Base-by-base conservation (phyloP, 2,888 invertebrate genomes). In the Lottia gigantea region DNA sequence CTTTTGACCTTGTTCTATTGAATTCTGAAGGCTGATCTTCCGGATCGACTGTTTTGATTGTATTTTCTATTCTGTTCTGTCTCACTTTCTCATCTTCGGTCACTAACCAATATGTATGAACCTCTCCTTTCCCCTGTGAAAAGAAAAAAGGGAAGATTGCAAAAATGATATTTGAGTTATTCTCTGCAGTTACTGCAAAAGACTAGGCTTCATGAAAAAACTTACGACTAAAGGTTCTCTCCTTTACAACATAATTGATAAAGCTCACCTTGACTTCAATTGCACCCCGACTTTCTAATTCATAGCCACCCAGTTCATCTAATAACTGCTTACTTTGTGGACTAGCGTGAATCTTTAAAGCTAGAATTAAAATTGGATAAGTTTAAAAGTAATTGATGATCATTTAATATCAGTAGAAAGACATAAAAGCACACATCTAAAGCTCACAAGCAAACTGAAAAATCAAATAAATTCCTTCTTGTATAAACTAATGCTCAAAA, bases 321-420 rank as follows among this genome's bases (percentile, higher is more conserved):
- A 90, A 76, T 0, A 90, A 66, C 3, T 73, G 74, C 49, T 87
- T 86, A 31, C 86, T 85, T 4, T 80, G 75, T 16, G 79, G 72
- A 66, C 88, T 88, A 40, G 88, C 82, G 72, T 90, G 89, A 47
- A 90, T 88, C 70, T 82, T 86, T 69, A 88, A 78, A 16, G 88
- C 88, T 89, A 70, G 23, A 78, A 75, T 16, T 46, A 65, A 49
- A 63, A 46, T 23, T 6, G 40, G 40, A 11, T 40, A 40, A 40
- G 6, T 3, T 31, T 6, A 31, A 31, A 31, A 6, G 2, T 31
- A 31, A 3, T 6, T 31, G 31, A 31, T 31, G 31, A 31, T 31
- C 31, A n/a, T n/a, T n/a, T n/a, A n/a, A n/a, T n/a, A n/a, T n/a
- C n/a, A n/a, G n/a, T n/a, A n/a, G 31, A 31, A 6, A 3, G 31